Evolutionary conservation across 2,113 vertebrate genomes (phyloP), one percentile per base, ranked within the genome.

Genomic region (Hypanus sabinus): DNA sequence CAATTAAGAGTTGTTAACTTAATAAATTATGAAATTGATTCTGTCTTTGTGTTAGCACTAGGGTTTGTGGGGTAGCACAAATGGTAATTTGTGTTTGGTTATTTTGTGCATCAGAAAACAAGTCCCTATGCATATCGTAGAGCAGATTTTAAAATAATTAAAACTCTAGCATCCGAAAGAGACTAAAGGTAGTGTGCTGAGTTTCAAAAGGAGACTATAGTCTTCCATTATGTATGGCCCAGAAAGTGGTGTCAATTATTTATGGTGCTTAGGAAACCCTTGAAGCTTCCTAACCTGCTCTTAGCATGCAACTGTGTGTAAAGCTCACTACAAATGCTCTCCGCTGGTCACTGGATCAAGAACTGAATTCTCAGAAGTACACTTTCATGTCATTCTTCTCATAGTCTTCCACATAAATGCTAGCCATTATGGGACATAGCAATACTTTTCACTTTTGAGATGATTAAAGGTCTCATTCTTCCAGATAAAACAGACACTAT

Each of bases 381-480:
- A 57, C 81, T 85, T 85, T 20, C 46, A 85, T 20, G 38, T 20
- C 3, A 85, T 85, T 57, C 81, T 85, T 38, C 38, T 57, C 22
- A 85, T 81, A 81, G 79, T 6, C 79, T 46, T 76, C 79, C 79
- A 46, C 12, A 85, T 22, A 55, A 57, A 85, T 46, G 46, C 46
- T 46, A 46, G 46, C 46, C 46, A 46, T 46, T 46, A 46, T 24
- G 8, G 46, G 81, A 85, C 38, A 46, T 55, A 85, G 10, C 9
- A 24, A 4, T 5, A 85, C 20, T 57, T 85, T 3, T 38, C 81
- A 85, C 46, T 46, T 57, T 85, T 38, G 27, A 57, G 46, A 55
- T 24, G 81, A 55, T 85, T 85, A 85, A 85, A 85, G 81, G 57
- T 85, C 46, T 57, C 81, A 85, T 20, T 46, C 81, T 85, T 20